A percentile compares a stretch with the other conserved stretches of the same genome.
Conservation (phyloP, 2,797 vertebrate genomes). For the Enteromius thamalakanensis region DNA sequence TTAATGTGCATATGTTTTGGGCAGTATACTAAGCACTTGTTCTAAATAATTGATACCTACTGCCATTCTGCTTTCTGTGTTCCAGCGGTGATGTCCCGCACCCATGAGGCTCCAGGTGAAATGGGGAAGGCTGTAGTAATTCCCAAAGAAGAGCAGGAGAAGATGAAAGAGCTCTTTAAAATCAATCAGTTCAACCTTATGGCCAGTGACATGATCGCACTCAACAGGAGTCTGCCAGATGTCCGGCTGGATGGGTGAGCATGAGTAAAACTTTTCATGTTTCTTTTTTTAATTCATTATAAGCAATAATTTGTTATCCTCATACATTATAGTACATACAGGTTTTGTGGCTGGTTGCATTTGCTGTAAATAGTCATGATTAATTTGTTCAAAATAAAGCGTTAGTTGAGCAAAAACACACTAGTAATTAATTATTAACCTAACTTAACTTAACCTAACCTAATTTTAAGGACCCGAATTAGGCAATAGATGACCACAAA, state of each 20-base stretch:
- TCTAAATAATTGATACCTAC: neutral
- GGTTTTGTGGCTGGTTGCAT: neutral
- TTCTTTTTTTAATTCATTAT: neutral
- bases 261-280: neutral
- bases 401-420: no score
- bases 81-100: constrained; percentile 93
- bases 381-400: no score
- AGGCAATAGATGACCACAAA: no score
- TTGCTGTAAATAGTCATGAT: neutral
- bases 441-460: no score
- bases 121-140: constrained; percentile 96
- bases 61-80: constrained; percentile 10
- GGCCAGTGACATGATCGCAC: constrained; percentile 96
- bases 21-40: neutral
- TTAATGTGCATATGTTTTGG: neutral
- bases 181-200: constrained; percentile 99
- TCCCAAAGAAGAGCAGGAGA: constrained; percentile 92
- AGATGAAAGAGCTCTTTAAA: constrained; percentile 99
- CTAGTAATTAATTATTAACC: no score
- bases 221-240: constrained; percentile 94
- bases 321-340: neutral
- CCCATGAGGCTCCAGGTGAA: constrained; percentile 92
- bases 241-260: constrained; percentile 95
- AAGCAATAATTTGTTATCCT: neutral
- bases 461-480: no score